phyloP scores from a whole-genome alignment of 2,888 invertebrate species.

The Macrophya annulata region DNA sequence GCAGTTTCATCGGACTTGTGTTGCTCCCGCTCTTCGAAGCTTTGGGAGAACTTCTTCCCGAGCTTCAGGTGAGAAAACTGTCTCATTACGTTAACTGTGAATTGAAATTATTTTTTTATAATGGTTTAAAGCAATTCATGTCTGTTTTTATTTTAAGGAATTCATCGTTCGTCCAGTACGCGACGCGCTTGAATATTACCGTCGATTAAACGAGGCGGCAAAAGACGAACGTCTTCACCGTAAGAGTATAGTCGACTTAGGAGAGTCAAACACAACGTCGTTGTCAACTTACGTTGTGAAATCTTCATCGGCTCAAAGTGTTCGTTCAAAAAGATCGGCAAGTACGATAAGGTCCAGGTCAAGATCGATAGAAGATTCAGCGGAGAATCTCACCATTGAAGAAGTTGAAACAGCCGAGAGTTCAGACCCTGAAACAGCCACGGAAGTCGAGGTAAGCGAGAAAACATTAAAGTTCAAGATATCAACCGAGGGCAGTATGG shows the following conservation, averaged over 20 bases:
- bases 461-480: constrained; percentile 89
- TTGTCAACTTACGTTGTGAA: constrained; percentile 73
- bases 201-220: constrained; percentile 83
- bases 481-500: constrained; percentile 84
- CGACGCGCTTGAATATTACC: constrained; percentile 84
- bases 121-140: not conserved
- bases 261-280: constrained; percentile 67
- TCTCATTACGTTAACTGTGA: not conserved
- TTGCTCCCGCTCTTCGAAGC: constrained; percentile 90
- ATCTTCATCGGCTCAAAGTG: constrained; percentile 74
- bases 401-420: constrained; percentile 81
- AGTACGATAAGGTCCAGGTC: constrained; percentile 76
- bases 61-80: constrained; percentile 83
- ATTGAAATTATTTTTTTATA: not conserved
- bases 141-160: constrained; percentile 77
- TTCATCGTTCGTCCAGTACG: constrained; percentile 84
- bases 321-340: constrained; percentile 79
- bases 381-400: constrained; percentile 76
- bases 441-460: constrained; percentile 88
- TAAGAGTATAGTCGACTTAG: constrained; percentile 80
- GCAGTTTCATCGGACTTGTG: constrained; percentile 91
- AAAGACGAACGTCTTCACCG: constrained; percentile 83
- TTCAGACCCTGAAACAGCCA: constrained; percentile 86
- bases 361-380: constrained; percentile 75
- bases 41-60: constrained; percentile 87